Base-by-base conservation (phyloP, 1,140 invertebrate species). In the Bombus affinis region DNA sequence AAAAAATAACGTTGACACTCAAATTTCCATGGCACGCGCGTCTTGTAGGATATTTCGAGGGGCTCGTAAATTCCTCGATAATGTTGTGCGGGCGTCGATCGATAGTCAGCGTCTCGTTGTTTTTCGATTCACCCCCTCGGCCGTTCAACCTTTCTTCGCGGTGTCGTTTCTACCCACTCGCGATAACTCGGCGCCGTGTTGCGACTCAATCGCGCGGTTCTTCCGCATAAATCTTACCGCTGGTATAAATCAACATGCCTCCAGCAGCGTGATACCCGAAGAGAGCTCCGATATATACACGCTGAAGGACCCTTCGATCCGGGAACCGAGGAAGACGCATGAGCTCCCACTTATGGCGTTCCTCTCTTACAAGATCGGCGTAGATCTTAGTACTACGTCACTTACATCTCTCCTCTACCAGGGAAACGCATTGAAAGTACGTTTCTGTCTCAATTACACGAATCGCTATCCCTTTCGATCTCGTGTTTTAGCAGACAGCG, bases 181-280 rank as follows among this genome's bases (percentile, higher is more conserved):
- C 94, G 92, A 95, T 95, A 95, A 95, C 94, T 94, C 94, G 94
- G 91, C 92, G 92, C 91, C 93, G 92, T 94, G 93, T 94, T 94
- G 93, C 93, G 93, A 95, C 94, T 95, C 94, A 95, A 95, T 95
- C 93, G 94, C 91, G 93, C 89, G 92, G 92, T 87, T 94, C 93
- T 94, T 94, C 92, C 92, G 91, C 92, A 94, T 95, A 95, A 95
- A 95, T 95, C 94, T 94, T 93, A 75, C 91, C 84, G 87, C 72
- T 82, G 87, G 92, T 90, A 95, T 95, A 95, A 95, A 95, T 95
- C 94, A 94, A 94, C 93, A 89, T 93, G 93, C 92, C 92, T 94
- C 92, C 92, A 94, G 92, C 93, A 93, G 93, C 92, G 92, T 94
- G 93, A 94, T 94, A 94, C 91, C 91, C 89, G 77, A 88, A 90